Evolutionary conservation across 2,888 invertebrate species (phyloP), one percentile per base, ranked within the genome.

Genomic region (Aleiodes alternator): DNA sequence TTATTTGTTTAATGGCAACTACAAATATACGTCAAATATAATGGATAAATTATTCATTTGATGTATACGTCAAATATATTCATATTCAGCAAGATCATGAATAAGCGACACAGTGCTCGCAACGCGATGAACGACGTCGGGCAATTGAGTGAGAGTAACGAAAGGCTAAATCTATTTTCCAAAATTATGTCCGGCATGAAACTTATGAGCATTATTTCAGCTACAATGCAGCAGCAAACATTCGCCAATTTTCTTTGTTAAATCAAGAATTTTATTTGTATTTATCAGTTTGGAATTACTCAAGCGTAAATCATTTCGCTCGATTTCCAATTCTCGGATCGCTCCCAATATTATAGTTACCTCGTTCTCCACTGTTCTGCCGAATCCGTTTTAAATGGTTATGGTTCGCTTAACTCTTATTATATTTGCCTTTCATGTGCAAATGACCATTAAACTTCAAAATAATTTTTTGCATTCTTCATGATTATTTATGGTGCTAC

Each of bases 281-380:
- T 51, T 51, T 71, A 59, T 59, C 70, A 29, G 61, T 50, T 43
- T 16, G 12, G 34, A 59, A 72, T 72, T 50, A 72, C 2, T 59
- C 34, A 59, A 72, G 72, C 72, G 72, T 72, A 48, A 72, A 61
- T 72, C 72, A 50, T 72, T 72, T 43, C 23, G 6, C 34, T 72
- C 61, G 64, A 72, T 72, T 51, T 34, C 59, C 61, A 43, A 43
- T 43, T 43, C 61, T 51, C 59, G 50, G 61, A 72, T 72, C 61
- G 51, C 29, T 14, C 16, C 64, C 64, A 64, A 64, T 34, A 48
- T 9, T 59, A 11, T 9, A 43, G 64, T 43, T 8, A 43, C 43
- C 48, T 38, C 16, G 64, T 64, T 64, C 48, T 43, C 43, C 64
- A 64, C 64, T 34, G 23, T 64, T 64, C 14, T 48, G 7, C 59